These are phyloP conservation scores for Helicolenus hilgendorfi DNA, from an alignment of 2,797 vertebrate genomes.

Conservation along the genomic window DNA sequence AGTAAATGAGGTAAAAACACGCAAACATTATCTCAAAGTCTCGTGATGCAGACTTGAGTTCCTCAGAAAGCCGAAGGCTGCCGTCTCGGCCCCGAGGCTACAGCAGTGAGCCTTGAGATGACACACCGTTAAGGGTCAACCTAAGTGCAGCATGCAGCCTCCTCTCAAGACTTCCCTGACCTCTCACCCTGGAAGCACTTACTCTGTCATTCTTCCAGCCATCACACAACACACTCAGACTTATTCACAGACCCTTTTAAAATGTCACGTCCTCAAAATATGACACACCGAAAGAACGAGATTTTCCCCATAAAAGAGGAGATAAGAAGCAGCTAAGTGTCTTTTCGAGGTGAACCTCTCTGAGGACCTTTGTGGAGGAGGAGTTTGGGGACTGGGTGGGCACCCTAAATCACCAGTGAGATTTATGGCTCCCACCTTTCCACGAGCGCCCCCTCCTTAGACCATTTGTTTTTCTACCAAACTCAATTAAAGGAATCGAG, in stretches of 20 bases:
- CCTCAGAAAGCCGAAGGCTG: not conserved
- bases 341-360: slow-evolving; percentile 22
- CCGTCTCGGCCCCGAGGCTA: not conserved
- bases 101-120: slow-evolving; percentile 10
- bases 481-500: slow-evolving; percentile 74
- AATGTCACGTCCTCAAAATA: slow-evolving; percentile 60
- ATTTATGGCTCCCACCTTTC: slow-evolving; percentile 58
- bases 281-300: slow-evolving; percentile 29
- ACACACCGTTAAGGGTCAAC: slow-evolving; percentile 49
- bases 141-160: slow-evolving; percentile 60
- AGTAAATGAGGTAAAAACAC: not conserved
- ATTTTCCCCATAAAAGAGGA: slow-evolving; percentile 57
- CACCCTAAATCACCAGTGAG: slow-evolving; percentile 68
- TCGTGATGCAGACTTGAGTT: not conserved
- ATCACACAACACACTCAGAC: slow-evolving; percentile 44
- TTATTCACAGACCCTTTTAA: slow-evolving; percentile 63
- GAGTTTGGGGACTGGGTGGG: slow-evolving; percentile 61
- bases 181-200: slow-evolving; percentile 79
- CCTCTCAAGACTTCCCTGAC: slow-evolving; percentile 58
- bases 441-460: slow-evolving; percentile 9
- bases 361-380: not conserved
- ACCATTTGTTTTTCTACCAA: slow-evolving; percentile 78
- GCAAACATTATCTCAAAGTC: not conserved
- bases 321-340: slow-evolving; percentile 49
- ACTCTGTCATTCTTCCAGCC: slow-evolving; percentile 60